Percentiles rank a stretch among this genome's conserved stretches.
These are phyloP conservation scores for Neotoma lepida DNA, from an alignment of 2,113 vertebrate species.

Conservation along the genomic window DNA sequence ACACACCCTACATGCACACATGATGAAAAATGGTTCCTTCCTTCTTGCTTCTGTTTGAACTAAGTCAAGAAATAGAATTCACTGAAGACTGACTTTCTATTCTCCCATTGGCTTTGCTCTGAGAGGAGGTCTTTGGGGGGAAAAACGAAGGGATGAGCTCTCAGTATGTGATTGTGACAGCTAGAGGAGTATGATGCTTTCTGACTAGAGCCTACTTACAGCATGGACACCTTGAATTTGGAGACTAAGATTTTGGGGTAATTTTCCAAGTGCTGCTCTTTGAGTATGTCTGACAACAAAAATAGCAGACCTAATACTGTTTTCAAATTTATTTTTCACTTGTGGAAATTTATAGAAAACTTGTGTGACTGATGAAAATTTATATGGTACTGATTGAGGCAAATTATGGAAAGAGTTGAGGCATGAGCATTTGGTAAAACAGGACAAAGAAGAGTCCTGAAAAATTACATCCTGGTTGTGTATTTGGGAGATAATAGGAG, in stretches of 20 bases:
- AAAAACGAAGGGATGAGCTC: background rate
- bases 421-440: constrained; percentile 21
- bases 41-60: background rate
- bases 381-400: background rate
- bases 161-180: background rate
- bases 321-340: background rate
- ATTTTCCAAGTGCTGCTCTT: constrained; percentile 41
- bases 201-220: background rate
- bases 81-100: constrained; percentile 33
- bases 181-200: constrained; percentile 11
- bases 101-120: constrained; percentile 16
- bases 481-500: constrained; percentile 40
- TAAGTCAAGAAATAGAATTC: constrained; percentile 44
- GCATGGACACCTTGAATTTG: constrained; percentile 1
- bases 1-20: background rate
- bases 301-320: background rate
- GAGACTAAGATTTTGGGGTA: constrained; percentile 7
- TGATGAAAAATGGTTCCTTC: background rate
- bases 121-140: constrained; percentile 35
- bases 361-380: constrained; percentile 32
- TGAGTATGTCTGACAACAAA: constrained; percentile 2
- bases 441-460: constrained; percentile 43
- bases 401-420: constrained; percentile 51
- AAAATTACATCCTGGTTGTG: background rate
- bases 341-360: constrained; percentile 41